phyloP scores from a whole-genome alignment of 2,113 vertebrate genomes.

The Hypocryptadius cinnamomeus region DNA sequence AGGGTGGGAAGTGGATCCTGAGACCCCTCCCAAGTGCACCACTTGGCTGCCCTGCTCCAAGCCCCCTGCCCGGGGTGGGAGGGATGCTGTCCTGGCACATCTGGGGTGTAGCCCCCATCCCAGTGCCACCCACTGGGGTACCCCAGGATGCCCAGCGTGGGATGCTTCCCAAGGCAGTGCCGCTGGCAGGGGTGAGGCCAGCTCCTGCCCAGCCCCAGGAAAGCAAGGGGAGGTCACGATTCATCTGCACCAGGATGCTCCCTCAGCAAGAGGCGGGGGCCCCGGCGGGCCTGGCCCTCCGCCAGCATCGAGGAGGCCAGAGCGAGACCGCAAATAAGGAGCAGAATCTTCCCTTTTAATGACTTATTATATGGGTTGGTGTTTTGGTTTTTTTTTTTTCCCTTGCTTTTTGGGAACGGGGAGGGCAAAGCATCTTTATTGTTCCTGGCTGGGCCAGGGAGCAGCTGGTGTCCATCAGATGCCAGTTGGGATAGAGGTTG shows the following conservation, averaged over 20 bases:
- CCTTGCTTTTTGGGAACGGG: slow-evolving; percentile 14
- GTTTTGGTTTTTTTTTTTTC: background rate
- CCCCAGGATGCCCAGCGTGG: background rate
- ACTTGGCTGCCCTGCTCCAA: background rate
- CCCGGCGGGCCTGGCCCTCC: background rate
- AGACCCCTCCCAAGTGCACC: background rate
- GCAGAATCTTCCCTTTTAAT: slow-evolving; percentile 65
- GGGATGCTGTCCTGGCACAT: background rate
- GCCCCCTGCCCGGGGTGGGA: too few relatives aligned
- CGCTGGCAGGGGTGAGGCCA: background rate
- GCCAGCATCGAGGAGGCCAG: slow-evolving; percentile 39
- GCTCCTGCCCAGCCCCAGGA: background rate
- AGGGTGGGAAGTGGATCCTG: background rate
- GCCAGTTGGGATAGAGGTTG: slow-evolving; percentile 42
- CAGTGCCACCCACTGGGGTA: background rate
- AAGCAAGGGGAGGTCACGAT: background rate
- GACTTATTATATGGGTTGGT: slow-evolving; percentile 59
- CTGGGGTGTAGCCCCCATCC: background rate
- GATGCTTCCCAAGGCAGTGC: background rate
- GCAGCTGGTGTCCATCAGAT: slow-evolving; percentile 61
- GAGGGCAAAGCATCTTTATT: slow-evolving; percentile 28
- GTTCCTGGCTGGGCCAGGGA: slow-evolving; percentile 34
- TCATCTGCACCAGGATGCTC: background rate
- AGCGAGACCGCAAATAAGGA: slow-evolving; percentile 56
- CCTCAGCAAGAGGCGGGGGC: slow-evolving; percentile 17